Evolutionary conservation across 1,140 invertebrate species (phyloP).

Genomic region (Lordiphosa collinella): DNA sequence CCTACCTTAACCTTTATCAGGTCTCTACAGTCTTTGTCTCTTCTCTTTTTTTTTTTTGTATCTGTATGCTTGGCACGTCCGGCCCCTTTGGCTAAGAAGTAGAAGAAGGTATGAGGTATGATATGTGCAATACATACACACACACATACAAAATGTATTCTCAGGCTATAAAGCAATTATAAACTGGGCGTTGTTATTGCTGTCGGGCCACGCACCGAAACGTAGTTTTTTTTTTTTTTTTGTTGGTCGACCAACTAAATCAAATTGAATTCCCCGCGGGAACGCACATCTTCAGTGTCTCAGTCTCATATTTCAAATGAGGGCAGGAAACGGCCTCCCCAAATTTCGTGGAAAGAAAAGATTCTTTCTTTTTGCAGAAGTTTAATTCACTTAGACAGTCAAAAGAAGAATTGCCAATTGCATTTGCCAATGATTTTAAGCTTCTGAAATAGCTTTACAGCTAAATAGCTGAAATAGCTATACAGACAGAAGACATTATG

Average conservation of each 20-base stretch:
- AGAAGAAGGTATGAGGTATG: constrained; percentile 21
- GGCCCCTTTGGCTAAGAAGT: constrained; percentile 32
- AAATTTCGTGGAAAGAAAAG: constrained; percentile 38
- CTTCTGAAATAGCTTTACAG: too few species aligned
- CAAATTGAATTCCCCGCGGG: constrained; percentile 38
- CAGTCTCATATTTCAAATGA: constrained; percentile 32
- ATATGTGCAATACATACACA: constrained; percentile 16
- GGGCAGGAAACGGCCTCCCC: constrained; percentile 16
- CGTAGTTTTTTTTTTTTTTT: background rate
- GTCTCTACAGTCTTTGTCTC: constrained; percentile 14
- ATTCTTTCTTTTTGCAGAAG: constrained; percentile 11
- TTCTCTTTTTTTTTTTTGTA: background rate
- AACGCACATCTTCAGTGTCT: background rate
- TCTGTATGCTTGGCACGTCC: constrained; percentile 47
- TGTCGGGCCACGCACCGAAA: constrained; percentile 28
- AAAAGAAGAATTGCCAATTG: too few species aligned
- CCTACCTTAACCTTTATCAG: background rate
- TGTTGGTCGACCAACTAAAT: constrained; percentile 1
- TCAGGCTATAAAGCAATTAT: constrained; percentile 71
- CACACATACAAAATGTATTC: constrained; percentile 38
- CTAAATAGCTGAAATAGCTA: too few species aligned
- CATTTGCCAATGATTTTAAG: too few species aligned
- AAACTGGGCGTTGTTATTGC: constrained; percentile 60
- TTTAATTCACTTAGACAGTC: too few species aligned
- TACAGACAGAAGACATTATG: too few species aligned